Evolutionary conservation across 2,888 invertebrate genomes (phyloP).

Genomic region (Brachylomia viminalis): DNA sequence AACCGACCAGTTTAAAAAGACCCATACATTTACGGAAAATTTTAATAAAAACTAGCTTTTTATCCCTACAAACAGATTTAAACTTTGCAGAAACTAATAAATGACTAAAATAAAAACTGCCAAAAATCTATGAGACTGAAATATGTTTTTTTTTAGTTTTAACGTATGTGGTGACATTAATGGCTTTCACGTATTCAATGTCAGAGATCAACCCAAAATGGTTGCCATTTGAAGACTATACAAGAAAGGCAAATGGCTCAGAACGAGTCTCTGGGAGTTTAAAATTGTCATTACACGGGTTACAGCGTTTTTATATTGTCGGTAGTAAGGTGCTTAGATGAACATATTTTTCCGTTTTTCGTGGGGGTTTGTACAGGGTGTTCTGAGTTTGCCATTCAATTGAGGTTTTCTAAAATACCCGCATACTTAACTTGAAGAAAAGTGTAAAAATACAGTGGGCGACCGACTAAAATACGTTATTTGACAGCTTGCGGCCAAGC

Average conservation of each 20-base stretch:
- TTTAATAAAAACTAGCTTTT: background rate
- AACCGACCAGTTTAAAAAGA: constrained; percentile 71
- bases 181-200: constrained; percentile 22
- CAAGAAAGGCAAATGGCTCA: constrained; percentile 84
- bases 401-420: no score
- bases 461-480: background rate
- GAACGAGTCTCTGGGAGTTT: constrained; percentile 84
- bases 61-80: fast-evolving
- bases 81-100: background rate
- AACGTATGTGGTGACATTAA: fast-evolving
- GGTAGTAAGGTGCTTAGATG: constrained; percentile 81
- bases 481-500: no score
- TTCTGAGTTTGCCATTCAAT: constrained; percentile 15
- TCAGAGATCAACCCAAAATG: constrained; percentile 70
- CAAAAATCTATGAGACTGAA: background rate
- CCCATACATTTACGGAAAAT: constrained; percentile 38
- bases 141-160: background rate
- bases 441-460: background rate
- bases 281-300: constrained; percentile 88
- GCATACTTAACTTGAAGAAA: no score
- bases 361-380: constrained; percentile 69
- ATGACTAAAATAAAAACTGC: background rate
- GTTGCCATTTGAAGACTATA: constrained; percentile 78
- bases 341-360: constrained; percentile 78
- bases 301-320: constrained; percentile 84